Base-by-base conservation (phyloP, 2,113 vertebrate species). In the Catharus fuscescens region DNA sequence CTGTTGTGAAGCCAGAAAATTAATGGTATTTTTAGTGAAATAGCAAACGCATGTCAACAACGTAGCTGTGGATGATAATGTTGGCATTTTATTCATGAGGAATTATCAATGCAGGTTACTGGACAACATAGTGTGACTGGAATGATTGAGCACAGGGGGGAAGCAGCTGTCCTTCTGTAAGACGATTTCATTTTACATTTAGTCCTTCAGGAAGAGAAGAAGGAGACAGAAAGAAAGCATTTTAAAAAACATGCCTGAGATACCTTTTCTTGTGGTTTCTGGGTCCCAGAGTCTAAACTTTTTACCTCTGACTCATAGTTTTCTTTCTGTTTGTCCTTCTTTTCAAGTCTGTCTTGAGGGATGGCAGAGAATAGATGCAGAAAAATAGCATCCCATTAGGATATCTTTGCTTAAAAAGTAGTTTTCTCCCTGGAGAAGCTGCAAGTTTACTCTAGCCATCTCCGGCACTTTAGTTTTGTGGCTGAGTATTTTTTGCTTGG, bases 1-100 rank as follows among this genome's bases (percentile, higher is more conserved):
- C 98, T 98, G 97, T 98, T 98, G 95, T 97, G 97, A 97, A 98
- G 98, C 97, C 97, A 98, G 97, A 97, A 98, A 98, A 98, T 98
- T 98, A 98, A 98, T 98, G 95, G 95, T 96, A 97, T 98, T 98
- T 98, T 98, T 97, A 98, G 97, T 96, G 97, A 98, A 98, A 98
- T 96, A 97, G 97, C 96, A 97, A 97, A 98, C 92, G 96, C 97
- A 97, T 98, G 98, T 98, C 98, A 98, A 98, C 98, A 98, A 86
- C 97, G 86, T 97, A 98, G 96, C 97, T 97, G 93, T 93, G 76
- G 96, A 97, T 98, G 96, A 97, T 98, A 97, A 98, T 98, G 97
- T 56, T 97, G 95, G 96, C 95, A 95, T 98, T 98, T 98, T 98
- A 98, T 98, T 98, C 97, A 98, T 98, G 97, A 98, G 95, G 93